A percentile compares a stretch with the other conserved stretches of the same genome.
phyloP scores from a whole-genome alignment of 2,797 vertebrate genomes.

The Scolopax bukidnonensis region DNA sequence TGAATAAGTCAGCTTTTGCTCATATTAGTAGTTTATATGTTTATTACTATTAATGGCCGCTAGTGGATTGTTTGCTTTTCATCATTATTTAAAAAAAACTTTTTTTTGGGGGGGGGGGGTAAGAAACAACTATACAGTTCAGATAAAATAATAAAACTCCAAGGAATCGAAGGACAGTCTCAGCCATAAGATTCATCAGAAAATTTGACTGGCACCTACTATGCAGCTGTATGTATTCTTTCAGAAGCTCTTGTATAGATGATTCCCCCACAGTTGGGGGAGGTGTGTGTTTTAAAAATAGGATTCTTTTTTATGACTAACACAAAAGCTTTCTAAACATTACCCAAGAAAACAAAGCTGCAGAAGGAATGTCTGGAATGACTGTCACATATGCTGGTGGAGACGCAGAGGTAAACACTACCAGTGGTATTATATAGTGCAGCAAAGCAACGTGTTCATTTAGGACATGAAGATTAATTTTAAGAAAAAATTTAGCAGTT shows the following conservation, averaged over 20 bases:
- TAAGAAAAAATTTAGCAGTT: not conserved
- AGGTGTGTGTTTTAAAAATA: not conserved
- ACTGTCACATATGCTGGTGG: not conserved
- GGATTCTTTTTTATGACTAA: not conserved
- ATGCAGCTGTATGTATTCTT: slow-evolving; percentile 13
- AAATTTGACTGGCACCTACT: not conserved
- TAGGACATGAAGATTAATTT: not conserved
- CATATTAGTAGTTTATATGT: not conserved
- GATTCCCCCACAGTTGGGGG: not conserved
- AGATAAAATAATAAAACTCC: not conserved
- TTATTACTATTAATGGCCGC: not conserved
- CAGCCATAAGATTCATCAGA: not conserved
- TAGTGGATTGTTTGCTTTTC: not conserved
- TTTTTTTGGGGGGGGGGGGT: rapidly evolving
- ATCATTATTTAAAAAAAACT: not conserved
- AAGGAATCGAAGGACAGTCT: not conserved
- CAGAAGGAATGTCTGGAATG: slow-evolving; percentile 53
- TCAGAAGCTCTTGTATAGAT: not conserved
- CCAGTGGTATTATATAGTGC: not conserved
- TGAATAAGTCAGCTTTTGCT: slow-evolving; percentile 11
- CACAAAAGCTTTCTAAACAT: not conserved
- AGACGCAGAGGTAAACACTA: not conserved
- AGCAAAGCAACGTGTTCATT: not conserved
- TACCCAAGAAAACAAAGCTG: slow-evolving; percentile 35
- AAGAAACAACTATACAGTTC: not conserved